A percentile compares a stretch with the other conserved stretches of the same genome.
Evolutionary conservation across 2,888 invertebrate species (phyloP).

Genomic region (Agriotes lineatus): DNA sequence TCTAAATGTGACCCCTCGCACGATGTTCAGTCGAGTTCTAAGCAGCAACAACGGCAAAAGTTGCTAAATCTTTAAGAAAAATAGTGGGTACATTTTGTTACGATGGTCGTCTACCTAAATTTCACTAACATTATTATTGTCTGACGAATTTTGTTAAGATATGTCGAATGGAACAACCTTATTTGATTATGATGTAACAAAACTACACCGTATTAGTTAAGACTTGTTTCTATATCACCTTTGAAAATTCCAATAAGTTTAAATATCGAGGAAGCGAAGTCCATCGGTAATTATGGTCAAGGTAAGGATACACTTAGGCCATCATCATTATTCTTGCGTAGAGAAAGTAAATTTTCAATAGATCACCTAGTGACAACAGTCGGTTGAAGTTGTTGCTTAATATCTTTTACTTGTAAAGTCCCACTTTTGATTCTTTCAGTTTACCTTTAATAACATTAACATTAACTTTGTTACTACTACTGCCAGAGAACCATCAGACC

Average conservation of each 20-base stretch:
- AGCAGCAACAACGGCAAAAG: constrained; percentile 15
- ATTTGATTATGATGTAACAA: background rate
- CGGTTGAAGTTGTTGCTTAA: background rate
- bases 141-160: constrained; percentile 9
- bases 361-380: too few relatives aligned
- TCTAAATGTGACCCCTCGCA: background rate
- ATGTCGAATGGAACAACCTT: constrained; percentile 20
- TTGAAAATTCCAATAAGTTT: background rate
- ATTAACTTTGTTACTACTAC: constrained; percentile 4
- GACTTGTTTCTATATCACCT: too few relatives aligned
- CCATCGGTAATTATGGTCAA: background rate
- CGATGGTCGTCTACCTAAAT: background rate
- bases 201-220: too few relatives aligned
- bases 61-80: constrained; percentile 26
- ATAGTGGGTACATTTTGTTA: constrained; percentile 8
- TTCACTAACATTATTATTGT: constrained; percentile 22
- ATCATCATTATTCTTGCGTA: too few relatives aligned
- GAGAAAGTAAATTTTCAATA: too few relatives aligned
- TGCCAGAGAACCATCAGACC: constrained; percentile 6
- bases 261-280: background rate
- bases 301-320: background rate
- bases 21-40: background rate
- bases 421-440: background rate
- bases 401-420: background rate
- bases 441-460: background rate